Evolutionary conservation across 1,140 invertebrate species (phyloP).

Genomic region (Acromyrmex echinatior): DNA sequence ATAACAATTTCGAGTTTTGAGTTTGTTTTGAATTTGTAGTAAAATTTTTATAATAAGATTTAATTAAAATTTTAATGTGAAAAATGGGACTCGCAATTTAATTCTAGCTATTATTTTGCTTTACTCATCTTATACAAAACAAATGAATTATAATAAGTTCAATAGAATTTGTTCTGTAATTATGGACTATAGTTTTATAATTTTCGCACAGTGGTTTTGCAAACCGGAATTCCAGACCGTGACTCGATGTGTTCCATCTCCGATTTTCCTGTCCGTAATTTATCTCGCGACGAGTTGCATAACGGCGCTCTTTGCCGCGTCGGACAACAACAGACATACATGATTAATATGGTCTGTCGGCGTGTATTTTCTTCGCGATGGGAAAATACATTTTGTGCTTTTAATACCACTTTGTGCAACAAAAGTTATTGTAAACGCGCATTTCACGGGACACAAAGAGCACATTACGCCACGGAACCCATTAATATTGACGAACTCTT

Average conservation of each 20-base stretch:
- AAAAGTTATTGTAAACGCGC: constrained; percentile 37
- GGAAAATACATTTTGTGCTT: constrained; percentile 35
- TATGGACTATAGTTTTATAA: background rate
- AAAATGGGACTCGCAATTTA: background rate
- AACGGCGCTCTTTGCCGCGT: constrained; percentile 44
- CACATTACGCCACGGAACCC: constrained; percentile 6
- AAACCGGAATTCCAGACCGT: background rate
- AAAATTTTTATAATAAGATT: constrained; percentile 24
- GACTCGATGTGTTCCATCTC: background rate
- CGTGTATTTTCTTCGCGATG: constrained; percentile 22
- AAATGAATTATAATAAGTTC: background rate
- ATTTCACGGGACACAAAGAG: constrained; percentile 2
- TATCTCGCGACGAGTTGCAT: constrained; percentile 19
- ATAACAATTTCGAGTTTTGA: constrained; percentile 2
- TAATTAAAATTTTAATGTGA: background rate
- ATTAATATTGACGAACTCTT: constrained; percentile 47
- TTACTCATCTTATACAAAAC: background rate
- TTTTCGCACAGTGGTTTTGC: background rate
- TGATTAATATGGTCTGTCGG: constrained; percentile 46
- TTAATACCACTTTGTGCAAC: constrained; percentile 33
- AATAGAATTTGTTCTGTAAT: background rate
- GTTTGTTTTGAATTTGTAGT: background rate
- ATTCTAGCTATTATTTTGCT: background rate
- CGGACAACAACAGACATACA: constrained; percentile 14
- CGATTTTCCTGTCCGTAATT: constrained; percentile 19